These are phyloP conservation scores for Escarpia spicata DNA, from an alignment of 2,888 invertebrate genomes.

Conservation along the genomic window DNA sequence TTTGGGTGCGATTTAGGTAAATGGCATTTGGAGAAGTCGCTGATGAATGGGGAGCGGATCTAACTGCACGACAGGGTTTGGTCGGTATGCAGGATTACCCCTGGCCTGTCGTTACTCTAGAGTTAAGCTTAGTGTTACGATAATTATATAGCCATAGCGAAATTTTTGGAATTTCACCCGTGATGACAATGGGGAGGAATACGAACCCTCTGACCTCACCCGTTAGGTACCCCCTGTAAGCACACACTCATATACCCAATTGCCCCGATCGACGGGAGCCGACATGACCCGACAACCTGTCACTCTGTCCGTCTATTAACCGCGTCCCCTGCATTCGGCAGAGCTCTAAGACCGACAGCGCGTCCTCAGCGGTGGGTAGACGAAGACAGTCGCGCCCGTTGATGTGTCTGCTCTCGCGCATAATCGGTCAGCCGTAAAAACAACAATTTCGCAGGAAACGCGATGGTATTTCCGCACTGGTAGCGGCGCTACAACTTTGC, in stretches of 20 bases:
- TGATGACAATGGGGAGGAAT: neutral
- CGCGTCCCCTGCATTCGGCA: neutral
- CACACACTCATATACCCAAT: neutral
- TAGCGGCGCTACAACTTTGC: neutral
- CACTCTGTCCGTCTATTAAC: neutral
- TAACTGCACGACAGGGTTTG: neutral
- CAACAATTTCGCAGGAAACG: neutral
- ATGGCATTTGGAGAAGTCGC: neutral
- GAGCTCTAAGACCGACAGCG: neutral
- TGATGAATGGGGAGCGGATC: neutral
- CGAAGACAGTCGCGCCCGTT: neutral
- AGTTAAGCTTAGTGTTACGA: neutral
- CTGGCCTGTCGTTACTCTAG: neutral
- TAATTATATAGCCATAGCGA: neutral
- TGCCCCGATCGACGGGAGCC: neutral
- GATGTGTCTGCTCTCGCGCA: neutral
- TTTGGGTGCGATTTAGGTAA: neutral
- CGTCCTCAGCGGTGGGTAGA: neutral
- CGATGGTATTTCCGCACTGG: neutral
- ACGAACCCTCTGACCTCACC: neutral
- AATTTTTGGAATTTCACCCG: neutral
- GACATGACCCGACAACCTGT: neutral
- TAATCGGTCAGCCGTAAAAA: constrained; percentile 13
- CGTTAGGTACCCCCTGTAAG: neutral
- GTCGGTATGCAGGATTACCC: neutral